Evolutionary conservation across 53 echinoderm and acorn worm species (phyloP), one percentile per base, ranked within the genome.

Genomic region (Holothuria scabra): DNA sequence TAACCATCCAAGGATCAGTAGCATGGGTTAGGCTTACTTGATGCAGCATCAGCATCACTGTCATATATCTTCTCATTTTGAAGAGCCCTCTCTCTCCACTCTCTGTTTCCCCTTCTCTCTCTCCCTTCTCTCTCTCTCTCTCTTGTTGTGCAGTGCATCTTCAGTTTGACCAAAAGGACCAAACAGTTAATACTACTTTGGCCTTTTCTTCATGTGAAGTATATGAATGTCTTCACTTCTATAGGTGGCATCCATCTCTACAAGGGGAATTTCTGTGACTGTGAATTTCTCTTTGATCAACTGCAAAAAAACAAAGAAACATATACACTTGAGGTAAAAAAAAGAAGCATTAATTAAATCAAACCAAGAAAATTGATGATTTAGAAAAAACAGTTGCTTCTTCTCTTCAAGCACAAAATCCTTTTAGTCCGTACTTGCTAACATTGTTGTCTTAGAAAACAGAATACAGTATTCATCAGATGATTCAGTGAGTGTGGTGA

Each of bases 221-320:
- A 95, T 89, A 79, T 93, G 95, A 59, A 95, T 95, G 55, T 95
- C 95, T 59, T 91, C 87, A 57, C 95, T 93, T 12, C 89, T 81
- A 44, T 89, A 95, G 32, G 87, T 91, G 22, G 89, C 82, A 83
- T 95, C 89, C 75, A 91, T 91, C 25, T 93, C 88, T 13, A 64
- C 67, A 33, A 85, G 23, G 10, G 89, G 87, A 37, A 95, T 81
- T 61, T 93, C 89, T 9, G 84, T 64, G 1, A 95, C 95, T 19
- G 4, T 25, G 60, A 95, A 95, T 32, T 85, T 69, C 80, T 89
- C 76, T 8, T 80, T 59, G 72, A 95, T 89, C 21, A 93, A 83
- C 95, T 95, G 88, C 20, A 8, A 48, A 70, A 29, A 71, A 60
- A 12, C 64, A 63, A 21, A 55, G n/a, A 63, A 63, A 28, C 9